Percentiles rank a stretch among this genome's conserved stretches.
Evolutionary conservation across 2,888 invertebrate genomes (phyloP).

Genomic region (Lamproptera curius): DNA sequence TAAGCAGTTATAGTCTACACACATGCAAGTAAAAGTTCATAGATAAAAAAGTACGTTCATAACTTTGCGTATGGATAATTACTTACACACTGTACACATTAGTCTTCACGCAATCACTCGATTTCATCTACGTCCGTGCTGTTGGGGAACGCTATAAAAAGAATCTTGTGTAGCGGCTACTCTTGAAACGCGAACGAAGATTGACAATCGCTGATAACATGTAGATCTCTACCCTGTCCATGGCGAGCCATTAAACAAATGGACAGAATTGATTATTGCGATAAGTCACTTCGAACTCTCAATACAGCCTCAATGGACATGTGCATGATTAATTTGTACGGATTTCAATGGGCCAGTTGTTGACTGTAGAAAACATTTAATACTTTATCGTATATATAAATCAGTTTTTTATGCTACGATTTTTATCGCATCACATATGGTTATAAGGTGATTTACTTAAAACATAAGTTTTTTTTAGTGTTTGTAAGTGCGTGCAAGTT

Average conservation of each 20-base stretch:
- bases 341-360: conserved; percentile 19
- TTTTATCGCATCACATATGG: background rate
- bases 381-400: too few species aligned
- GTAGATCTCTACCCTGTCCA: conserved; percentile 59
- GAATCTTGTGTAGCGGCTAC: conserved; percentile 36
- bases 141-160: conserved; percentile 32
- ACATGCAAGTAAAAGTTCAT: too few species aligned
- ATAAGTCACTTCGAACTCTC: conserved; percentile 58
- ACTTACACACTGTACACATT: conserved; percentile 29
- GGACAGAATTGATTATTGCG: conserved; percentile 72
- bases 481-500: background rate
- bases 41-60: too few species aligned
- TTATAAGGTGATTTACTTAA: background rate
- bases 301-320: conserved; percentile 20
- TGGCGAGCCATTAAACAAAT: conserved; percentile 67
- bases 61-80: conserved; percentile 29
- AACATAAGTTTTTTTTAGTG: background rate
- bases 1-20: too few species aligned
- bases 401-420: too few species aligned
- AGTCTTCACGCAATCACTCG: conserved; percentile 29
- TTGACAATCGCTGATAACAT: conserved; percentile 71
- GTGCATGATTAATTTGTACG: conserved; percentile 9
- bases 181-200: conserved; percentile 52
- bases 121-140: conserved; percentile 34
- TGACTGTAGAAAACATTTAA: background rate